Evolutionary conservation across 30 jellyfish, hydroid and myxozoan species (phyloP), one percentile per base, ranked within the genome.

Genomic region (Mastigias papua): DNA sequence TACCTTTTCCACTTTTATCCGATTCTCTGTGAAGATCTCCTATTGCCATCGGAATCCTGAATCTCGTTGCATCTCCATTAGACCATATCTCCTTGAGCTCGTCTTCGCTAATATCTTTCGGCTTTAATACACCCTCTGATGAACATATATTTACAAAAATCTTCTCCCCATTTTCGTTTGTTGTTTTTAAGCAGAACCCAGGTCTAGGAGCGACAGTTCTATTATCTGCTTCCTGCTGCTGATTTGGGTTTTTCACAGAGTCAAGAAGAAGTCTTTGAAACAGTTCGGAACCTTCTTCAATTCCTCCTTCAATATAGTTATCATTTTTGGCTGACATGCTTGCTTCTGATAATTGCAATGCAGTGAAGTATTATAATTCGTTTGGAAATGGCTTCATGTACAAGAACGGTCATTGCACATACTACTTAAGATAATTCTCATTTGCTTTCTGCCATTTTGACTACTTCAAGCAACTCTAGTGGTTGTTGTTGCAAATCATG

Each of bases 21-120:
- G 58, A 68, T 58, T 94, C 98, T 63, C 50, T 80, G 86, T 94
- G 98, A 30, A 82, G 75, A 63, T 94, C 98, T 22, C 98, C 98
- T 23, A 94, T 94, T 25, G 97, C 96, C 98, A 94, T 94, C 6
- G 98, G 98, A 0, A 94, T 89, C 60, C 98, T 82, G 68, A 89
- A 94, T 70, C 89, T 89, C 0, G 98, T 94, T 1, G 98, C 97
- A 81, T 94, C 98, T n/a, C 94, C 95, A 37, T 86, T 58, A 23
- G 77, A 84, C 30, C 91, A 34, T 2, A 94, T 89, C 49, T 79
- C 91, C 30, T 92, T 93, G 15, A 94, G 80, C 62, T 89, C 97
- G 23, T 78, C 94, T 72, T 89, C 98, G 0, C 97, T 28, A 27
- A 94, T 20, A 48, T 94, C 97, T 29, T 85, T 89, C 25, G 98